Conservation (phyloP, 2,113 vertebrate genomes). For the Anser brachyrhynchus region DNA sequence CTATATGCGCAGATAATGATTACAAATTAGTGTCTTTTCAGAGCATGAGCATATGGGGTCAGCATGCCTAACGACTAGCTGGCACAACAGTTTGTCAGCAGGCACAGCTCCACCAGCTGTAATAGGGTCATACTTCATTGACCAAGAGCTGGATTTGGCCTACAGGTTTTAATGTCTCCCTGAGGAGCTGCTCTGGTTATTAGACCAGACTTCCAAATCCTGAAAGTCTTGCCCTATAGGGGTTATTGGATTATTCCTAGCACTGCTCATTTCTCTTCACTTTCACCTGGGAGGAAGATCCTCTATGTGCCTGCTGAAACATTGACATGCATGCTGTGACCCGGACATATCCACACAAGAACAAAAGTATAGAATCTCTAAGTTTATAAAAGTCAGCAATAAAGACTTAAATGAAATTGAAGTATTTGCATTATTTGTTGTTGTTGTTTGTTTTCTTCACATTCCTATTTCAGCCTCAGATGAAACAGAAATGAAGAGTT, state of each 20-base stretch:
- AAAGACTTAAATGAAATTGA: background rate
- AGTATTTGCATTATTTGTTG: background rate
- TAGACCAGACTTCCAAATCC: background rate
- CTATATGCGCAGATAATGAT: background rate
- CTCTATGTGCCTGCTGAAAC: background rate
- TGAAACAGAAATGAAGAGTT: background rate
- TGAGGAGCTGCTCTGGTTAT: background rate
- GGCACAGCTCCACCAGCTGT: background rate
- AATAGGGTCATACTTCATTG: background rate
- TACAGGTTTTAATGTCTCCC: background rate
- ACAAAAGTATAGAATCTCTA: background rate
- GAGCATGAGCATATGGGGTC: background rate
- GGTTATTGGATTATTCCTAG: background rate
- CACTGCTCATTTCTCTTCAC: background rate
- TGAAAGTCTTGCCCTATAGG: background rate
- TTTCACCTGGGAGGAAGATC: background rate
- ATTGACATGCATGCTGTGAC: accelerated
- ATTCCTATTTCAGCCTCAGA: background rate
- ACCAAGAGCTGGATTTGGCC: background rate
- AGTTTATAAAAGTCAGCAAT: background rate
- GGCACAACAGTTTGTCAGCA: background rate
- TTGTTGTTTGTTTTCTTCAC: background rate
- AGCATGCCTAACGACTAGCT: background rate
- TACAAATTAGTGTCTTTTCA: background rate
- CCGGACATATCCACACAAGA: background rate